Conservation (phyloP, 2,797 vertebrate species). For the Anolis apletophallus region DNA sequence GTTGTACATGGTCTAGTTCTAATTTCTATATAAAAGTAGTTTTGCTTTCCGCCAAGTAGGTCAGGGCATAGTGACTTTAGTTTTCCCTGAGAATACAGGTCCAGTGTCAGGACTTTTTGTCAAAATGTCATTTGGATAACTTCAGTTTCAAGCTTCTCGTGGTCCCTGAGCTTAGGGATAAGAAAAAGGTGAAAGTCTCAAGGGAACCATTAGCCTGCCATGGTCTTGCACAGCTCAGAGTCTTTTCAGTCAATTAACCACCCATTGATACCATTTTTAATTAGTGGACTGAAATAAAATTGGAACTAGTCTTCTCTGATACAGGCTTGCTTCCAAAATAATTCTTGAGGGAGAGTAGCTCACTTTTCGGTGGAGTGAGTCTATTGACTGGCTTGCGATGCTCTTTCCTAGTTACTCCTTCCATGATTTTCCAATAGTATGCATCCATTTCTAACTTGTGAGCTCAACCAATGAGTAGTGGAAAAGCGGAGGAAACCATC, state of each 20-base stretch:
- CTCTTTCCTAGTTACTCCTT: neutral
- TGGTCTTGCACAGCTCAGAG: neutral
- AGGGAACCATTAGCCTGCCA: neutral
- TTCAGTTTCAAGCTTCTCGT: conserved; percentile 13
- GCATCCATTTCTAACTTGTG: neutral
- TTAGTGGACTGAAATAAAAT: conserved; percentile 29
- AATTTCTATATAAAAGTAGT: neutral
- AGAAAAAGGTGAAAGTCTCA: conserved; percentile 5
- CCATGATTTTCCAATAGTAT: neutral
- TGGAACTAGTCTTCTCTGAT: neutral
- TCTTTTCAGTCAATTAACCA: neutral
- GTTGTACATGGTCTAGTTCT: neutral
- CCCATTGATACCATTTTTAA: conserved; percentile 7
- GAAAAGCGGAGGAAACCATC: too few species aligned
- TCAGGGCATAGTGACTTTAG: too few species aligned
- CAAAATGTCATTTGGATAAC: neutral
- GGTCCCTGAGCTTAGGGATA: neutral
- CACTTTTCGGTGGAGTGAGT: neutral
- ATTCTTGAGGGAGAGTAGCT: neutral
- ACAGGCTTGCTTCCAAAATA: neutral
- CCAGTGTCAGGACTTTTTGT: neutral
- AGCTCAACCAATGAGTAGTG: neutral
- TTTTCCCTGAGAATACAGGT: too few species aligned
- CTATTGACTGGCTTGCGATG: neutral
- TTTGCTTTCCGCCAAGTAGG: too few species aligned